These are phyloP conservation scores for Corella eumyota DNA, from an alignment of 23 tunicate genomes.

Conservation along the genomic window DNA sequence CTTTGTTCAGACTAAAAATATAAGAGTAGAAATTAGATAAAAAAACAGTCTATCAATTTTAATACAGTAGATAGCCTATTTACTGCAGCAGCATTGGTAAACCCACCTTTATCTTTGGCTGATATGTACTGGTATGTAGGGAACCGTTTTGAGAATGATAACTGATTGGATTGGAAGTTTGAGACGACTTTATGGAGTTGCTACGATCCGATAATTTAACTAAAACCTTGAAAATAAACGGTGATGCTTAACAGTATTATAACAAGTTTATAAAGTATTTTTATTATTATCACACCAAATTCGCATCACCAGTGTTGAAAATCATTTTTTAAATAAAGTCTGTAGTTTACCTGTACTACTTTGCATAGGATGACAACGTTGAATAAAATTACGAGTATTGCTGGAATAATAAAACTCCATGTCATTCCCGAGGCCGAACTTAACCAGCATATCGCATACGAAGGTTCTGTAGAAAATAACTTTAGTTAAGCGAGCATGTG, in stretches of 20 bases:
- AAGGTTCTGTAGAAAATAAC: slow-evolving; percentile 12
- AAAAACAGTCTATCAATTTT: no score
- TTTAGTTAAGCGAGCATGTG: background rate
- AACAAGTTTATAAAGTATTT: no score
- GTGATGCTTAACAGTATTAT: no score
- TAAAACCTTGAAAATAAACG: slow-evolving; percentile 32
- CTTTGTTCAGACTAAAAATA: no score
- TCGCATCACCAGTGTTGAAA: no score
- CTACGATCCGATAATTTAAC: slow-evolving; percentile 39
- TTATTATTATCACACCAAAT: no score
- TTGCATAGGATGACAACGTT: slow-evolving; percentile 58
- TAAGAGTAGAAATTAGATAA: no score
- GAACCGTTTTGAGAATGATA: background rate
- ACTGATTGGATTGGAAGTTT: background rate
- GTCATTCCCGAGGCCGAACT: slow-evolving; percentile 57
- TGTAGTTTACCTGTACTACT: slow-evolving; percentile 72
- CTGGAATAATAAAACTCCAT: slow-evolving; percentile 70
- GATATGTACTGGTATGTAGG: no score
- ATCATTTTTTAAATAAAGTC: no score
- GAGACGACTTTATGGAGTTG: slow-evolving; percentile 17
- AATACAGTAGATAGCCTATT: no score
- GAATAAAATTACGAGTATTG: slow-evolving; percentile 39
- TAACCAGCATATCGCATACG: slow-evolving; percentile 67
- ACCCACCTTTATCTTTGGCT: no score
- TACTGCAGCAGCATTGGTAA: no score